phyloP scores from a whole-genome alignment of 2,888 invertebrate genomes.

The Anticlea derivata region DNA sequence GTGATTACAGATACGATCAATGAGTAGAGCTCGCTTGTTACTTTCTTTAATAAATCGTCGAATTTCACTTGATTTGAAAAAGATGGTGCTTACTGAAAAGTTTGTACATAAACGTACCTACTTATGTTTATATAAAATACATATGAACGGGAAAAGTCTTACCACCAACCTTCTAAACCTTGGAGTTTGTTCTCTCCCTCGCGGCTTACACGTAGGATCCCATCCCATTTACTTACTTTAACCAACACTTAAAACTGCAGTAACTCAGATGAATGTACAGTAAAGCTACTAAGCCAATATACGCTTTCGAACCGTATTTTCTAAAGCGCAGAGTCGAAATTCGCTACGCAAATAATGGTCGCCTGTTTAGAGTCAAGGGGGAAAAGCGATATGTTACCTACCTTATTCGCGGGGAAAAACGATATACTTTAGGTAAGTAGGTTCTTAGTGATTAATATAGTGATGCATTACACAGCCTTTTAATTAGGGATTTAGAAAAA shows the following conservation, averaged over 20 bases:
- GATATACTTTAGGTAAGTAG: background rate
- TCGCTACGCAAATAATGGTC: background rate
- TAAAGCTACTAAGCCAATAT: conserved; percentile 15
- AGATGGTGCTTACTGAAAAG: background rate
- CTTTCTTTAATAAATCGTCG: no score
- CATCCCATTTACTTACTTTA: conserved; percentile 29
- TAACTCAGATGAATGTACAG: conserved; percentile 23
- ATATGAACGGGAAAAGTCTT: conserved; percentile 12
- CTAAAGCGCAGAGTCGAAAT: conserved; percentile 3
- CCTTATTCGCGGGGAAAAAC: conserved; percentile 21
- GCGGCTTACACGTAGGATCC: conserved; percentile 19
- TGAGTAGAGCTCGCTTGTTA: no score
- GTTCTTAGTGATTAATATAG: background rate
- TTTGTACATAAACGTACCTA: background rate
- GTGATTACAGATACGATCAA: no score
- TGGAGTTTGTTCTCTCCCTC: conserved; percentile 17
- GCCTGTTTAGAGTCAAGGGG: conserved; percentile 5
- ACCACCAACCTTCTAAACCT: conserved; percentile 16
- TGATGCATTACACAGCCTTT: background rate
- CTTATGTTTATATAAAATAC: no score
- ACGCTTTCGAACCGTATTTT: conserved; percentile 9
- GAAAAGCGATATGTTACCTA: conserved; percentile 10
- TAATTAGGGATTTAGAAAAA: no score
- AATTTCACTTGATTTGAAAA: no score
- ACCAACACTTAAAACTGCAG: conserved; percentile 29